phyloP scores from a whole-genome alignment of 2,113 vertebrate genomes.

The Rousettus leschenaultii region DNA sequence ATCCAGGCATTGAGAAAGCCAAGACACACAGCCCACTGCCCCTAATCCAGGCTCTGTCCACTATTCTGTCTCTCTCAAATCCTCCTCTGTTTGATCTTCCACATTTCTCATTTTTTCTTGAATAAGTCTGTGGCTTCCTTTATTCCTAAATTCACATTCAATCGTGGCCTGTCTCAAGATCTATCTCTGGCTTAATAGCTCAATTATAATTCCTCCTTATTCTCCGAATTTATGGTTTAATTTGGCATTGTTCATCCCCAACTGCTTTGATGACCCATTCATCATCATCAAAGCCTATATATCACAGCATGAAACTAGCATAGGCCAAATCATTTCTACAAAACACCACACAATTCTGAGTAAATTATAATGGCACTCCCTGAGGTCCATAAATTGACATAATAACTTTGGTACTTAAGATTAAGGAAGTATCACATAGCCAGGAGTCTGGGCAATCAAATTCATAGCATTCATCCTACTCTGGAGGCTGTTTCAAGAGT shows the following conservation, averaged over 20 bases:
- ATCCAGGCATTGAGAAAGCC: neutral
- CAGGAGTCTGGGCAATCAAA: neutral
- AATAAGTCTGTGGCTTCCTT: neutral
- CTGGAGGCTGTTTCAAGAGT: neutral
- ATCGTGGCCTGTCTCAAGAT: neutral
- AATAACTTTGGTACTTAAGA: neutral
- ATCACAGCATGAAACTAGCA: neutral
- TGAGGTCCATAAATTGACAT: neutral
- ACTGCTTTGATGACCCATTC: neutral
- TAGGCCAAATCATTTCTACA: neutral
- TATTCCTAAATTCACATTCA: neutral
- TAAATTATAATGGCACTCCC: neutral
- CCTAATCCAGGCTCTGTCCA: neutral
- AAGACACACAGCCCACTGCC: neutral
- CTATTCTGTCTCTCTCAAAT: neutral
- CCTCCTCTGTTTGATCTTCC: neutral
- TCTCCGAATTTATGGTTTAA: neutral
- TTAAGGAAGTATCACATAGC: neutral
- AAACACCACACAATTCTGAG: neutral
- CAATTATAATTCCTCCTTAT: neutral
- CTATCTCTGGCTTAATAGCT: neutral
- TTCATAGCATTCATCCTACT: neutral
- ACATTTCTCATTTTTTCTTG: neutral
- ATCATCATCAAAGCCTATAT: neutral
- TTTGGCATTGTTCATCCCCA: neutral